Evolutionary conservation across 2,888 invertebrate genomes (phyloP).

Genomic region (Cephus sareptanus): DNA sequence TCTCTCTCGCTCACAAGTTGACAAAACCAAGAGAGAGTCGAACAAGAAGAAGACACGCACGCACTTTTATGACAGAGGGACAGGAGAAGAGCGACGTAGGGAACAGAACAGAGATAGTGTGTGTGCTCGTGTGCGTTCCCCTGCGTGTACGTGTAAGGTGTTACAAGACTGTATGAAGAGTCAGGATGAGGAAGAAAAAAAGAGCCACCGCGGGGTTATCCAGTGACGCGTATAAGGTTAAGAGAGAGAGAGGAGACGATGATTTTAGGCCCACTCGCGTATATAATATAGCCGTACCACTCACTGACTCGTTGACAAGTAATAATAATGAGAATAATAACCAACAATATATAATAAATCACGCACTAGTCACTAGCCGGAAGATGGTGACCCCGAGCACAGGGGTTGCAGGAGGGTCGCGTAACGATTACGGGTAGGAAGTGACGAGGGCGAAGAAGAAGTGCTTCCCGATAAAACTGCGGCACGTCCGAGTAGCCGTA

Average conservation of each 20-base stretch:
- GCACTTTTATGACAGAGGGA: background rate
- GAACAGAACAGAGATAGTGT: background rate
- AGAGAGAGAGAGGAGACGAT: background rate
- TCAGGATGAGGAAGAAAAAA: background rate
- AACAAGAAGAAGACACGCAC: background rate
- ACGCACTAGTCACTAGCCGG: conserved; percentile 48
- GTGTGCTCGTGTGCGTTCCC: background rate
- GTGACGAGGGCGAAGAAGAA: conserved; percentile 32
- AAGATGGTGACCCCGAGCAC: conserved; percentile 43
- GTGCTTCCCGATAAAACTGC: conserved; percentile 46
- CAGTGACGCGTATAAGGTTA: background rate
- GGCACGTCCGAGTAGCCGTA: conserved; percentile 28
- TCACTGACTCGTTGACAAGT: background rate
- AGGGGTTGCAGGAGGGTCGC: conserved; percentile 44
- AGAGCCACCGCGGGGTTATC: background rate
- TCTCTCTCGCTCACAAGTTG: background rate
- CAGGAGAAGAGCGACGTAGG: background rate
- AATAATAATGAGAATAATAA: conserved; percentile 21
- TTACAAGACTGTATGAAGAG: background rate
- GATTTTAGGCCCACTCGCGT: background rate
- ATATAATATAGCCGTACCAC: background rate
- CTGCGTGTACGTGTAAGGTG: background rate
- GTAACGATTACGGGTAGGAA: conserved; percentile 26
- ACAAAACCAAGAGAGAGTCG: background rate
- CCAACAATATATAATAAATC: conserved; percentile 32